Percentiles rank a stretch among this genome's conserved stretches.
Conservation (phyloP, 2,797 vertebrate genomes). For the Muscicapa comitata region DNA sequence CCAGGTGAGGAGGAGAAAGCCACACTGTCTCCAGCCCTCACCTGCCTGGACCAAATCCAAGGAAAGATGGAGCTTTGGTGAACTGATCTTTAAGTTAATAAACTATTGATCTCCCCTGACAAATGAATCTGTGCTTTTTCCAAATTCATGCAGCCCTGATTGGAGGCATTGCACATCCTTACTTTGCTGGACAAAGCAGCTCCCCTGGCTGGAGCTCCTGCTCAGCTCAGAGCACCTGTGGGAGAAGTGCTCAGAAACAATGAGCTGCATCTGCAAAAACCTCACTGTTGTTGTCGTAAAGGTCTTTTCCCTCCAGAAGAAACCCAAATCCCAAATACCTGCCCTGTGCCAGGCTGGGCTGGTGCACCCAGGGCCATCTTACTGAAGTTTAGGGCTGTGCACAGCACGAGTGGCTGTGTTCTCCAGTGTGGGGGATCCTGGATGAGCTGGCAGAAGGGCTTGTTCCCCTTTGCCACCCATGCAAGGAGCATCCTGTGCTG, state of each 20-base stretch:
- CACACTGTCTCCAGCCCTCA: neutral
- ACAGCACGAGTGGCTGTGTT: rapidly evolving
- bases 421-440: neutral
- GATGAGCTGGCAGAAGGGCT: neutral
- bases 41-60: slow-evolving; percentile 7
- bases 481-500: neutral
- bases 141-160: neutral
- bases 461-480: neutral
- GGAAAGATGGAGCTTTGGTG: slow-evolving; percentile 40
- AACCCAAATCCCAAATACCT: rapidly evolving
- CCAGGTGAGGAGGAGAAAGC: slow-evolving; percentile 24
- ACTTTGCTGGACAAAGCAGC: neutral
- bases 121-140: slow-evolving; percentile 32
- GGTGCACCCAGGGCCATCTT: neutral
- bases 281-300: neutral
- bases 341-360: neutral
- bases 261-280: neutral
- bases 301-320: neutral
- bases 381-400: neutral
- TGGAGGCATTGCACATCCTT: rapidly evolving
- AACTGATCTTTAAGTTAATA: slow-evolving; percentile 73
- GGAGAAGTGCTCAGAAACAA: neutral
- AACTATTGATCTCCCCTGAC: slow-evolving; percentile 69
- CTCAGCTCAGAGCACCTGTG: neutral
- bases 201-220: neutral